Percentiles rank a stretch among this genome's conserved stretches.
Evolutionary conservation across 30 jellyfish, hydroid and myxozoan species (phyloP).

Genomic region (Rhopilema esculentum): DNA sequence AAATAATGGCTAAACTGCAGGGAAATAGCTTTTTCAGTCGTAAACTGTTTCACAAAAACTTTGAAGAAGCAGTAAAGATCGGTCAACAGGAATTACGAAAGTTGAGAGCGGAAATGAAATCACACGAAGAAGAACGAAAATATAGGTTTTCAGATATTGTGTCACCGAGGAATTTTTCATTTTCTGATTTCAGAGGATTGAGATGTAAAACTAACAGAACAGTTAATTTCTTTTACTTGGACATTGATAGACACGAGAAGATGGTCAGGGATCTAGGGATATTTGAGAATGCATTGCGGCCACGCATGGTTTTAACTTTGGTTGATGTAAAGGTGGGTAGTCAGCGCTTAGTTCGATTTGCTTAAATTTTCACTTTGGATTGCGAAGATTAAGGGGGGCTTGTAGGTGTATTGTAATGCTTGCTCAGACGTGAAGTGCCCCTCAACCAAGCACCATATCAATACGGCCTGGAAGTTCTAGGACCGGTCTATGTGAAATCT

Average conservation of each 20-base stretch:
- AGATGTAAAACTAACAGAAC: conserved; percentile 85
- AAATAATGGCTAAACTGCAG: neutral
- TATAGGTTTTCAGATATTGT: neutral
- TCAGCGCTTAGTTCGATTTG: too few relatives aligned
- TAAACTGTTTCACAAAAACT: neutral
- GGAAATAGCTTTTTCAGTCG: neutral
- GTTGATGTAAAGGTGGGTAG: conserved; percentile 57
- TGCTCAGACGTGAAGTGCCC: too few relatives aligned
- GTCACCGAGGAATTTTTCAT: conserved; percentile 19
- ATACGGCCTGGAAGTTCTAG: too few relatives aligned
- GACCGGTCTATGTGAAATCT: too few relatives aligned
- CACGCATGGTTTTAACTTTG: conserved; percentile 17
- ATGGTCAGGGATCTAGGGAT: conserved; percentile 66
- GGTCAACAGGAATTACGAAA: neutral
- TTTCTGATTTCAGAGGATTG: conserved; percentile 68
- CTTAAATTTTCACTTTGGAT: neutral
- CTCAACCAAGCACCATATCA: too few relatives aligned
- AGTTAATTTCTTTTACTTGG: conserved; percentile 70
- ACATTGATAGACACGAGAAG: conserved; percentile 48
- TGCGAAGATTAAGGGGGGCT: too few relatives aligned
- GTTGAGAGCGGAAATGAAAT: neutral
- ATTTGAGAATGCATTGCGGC: neutral
- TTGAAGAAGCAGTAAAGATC: neutral
- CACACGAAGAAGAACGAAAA: neutral
- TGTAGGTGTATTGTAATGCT: too few relatives aligned